Evolutionary conservation across 2,888 invertebrate genomes (phyloP), one percentile per base, ranked within the genome.

Genomic region (Caenorhabditis sulstoni): DNA sequence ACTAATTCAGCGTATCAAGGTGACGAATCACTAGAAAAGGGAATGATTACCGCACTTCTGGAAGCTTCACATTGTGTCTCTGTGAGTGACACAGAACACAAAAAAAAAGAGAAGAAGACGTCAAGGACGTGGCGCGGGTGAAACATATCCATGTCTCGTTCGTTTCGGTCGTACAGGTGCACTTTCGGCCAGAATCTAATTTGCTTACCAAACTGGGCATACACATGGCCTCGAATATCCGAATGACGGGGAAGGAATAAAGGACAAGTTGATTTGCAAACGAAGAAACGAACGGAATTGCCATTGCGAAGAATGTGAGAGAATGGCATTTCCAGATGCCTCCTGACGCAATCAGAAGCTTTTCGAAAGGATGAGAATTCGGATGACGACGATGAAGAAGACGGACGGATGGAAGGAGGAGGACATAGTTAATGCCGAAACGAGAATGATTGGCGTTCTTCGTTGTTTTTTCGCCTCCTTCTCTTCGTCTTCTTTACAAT

Each of bases 171-270:
- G 66, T 74, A 59, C 66, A 55, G 62, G 47, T 71, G 71, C 62
- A 71, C 71, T 71, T 71, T 64, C 57, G 71, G 12, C 47, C 44
- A 74, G n/a, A 59, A 74, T 66, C 66, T 74, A 65, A 74, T 74
- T 74, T 74, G 74, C 66, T 67, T 67, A 67, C 61, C 75, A 75
- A 75, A 75, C 71, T 71, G 57, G 71, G 71, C 62, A 71, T 71
- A 45, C 41, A 57, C 75, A 61, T 49, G 66, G 59, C 67, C 67
- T 75, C 61, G 61, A 67, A 67, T 29, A 29, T 62, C 67, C 66
- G 45, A 61, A 53, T 47, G 74, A 29, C 14, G 39, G 35, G 11
- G 44, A 53, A 16, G 55, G 47, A 64, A 53, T 20, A n/a, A 52
- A 61, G 44, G 37, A 50, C 59, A 52, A 62, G 62, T 62, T 18